These are phyloP conservation scores for Petaurus breviceps DNA, from an alignment of 2,113 vertebrate species.

Conservation along the genomic window DNA sequence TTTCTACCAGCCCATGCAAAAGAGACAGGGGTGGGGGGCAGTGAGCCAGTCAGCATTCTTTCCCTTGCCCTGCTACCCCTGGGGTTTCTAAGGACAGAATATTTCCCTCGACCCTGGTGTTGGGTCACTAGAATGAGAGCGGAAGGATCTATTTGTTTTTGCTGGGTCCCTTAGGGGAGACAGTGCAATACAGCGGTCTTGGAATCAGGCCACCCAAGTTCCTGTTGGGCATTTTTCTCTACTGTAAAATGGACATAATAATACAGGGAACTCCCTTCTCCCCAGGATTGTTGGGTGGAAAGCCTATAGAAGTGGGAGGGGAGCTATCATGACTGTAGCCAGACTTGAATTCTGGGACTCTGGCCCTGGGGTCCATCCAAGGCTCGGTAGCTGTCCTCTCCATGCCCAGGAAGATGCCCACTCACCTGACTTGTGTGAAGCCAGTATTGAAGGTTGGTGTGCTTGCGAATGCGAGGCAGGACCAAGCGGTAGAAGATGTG, in stretches of 20 bases:
- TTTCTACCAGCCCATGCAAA: slow-evolving; percentile 83
- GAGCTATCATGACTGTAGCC: no score
- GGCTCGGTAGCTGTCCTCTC: not conserved
- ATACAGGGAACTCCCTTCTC: not conserved
- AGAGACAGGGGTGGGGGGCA: fast-evolving
- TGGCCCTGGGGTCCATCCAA: no score
- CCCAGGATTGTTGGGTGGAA: no score
- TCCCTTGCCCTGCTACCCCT: fast-evolving
- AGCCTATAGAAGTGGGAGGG: not conserved
- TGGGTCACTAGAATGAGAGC: not conserved
- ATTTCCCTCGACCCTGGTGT: fast-evolving
- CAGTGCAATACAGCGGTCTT: not conserved
- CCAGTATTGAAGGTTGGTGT: slow-evolving; percentile 92
- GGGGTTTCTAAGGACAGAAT: not conserved
- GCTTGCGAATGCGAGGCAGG: slow-evolving; percentile 89
- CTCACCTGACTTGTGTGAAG: slow-evolving; percentile 94
- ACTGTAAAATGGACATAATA: not conserved
- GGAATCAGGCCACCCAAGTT: not conserved
- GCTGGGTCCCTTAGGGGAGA: not conserved
- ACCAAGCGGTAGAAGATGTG: slow-evolving; percentile 89
- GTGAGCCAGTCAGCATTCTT: fast-evolving
- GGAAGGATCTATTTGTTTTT: not conserved
- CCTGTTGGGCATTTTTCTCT: not conserved
- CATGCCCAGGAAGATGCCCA: not conserved
- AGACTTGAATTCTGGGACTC: no score